Base-by-base conservation (phyloP, 2,113 vertebrate genomes). In the Pterocles burchelli region DNA sequence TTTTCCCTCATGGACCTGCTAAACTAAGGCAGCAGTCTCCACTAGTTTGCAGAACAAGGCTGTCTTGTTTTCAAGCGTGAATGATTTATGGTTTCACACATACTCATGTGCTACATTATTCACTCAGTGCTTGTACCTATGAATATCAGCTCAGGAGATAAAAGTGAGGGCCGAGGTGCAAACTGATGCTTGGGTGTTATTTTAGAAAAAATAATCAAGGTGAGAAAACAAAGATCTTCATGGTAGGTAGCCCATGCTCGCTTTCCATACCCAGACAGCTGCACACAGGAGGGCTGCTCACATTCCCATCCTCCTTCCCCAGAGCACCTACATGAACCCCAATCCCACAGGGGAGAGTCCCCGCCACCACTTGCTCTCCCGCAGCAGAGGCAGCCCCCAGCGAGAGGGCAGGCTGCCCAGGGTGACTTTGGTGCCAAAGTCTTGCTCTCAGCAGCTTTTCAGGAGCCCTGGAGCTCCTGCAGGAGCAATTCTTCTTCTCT, bases 1-100 rank as follows among this genome's bases (percentile, higher is more conserved):
- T 88, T 94, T 94, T 73, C 76, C 85, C 73, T 95, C 65, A 70
- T 79, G 90, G 89, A 95, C 63, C 85, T 88, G 88, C 61, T 95
- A 91, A 88, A 92, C 85, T 89, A 59, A 93, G 89, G 84, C 84
- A 97, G 93, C 41, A 59, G 83, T 45, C 70, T 89, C 96, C 95
- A 93, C 48, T 93, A 86, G 91, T 68, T 29, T 94, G 85, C 14
- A 92, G 91, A 95, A 97, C 89, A 97, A 97, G 85, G 88, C 34
- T 81, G 95, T 92, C 90, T 94, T 98, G 85, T 66, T 89, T 77
- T 75, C 85, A 73, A 90, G 79, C 7, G 24, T 43, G 55, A 73
- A 76, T 96, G 95, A 96, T 96, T 96, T 96, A 97, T 34, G 65
- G 89, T 89, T 96, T 97, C 93, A 92, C 89, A 89, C 6, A 1